phyloP scores from a whole-genome alignment of 2,113 vertebrate species.

The Bathybates hornii region DNA sequence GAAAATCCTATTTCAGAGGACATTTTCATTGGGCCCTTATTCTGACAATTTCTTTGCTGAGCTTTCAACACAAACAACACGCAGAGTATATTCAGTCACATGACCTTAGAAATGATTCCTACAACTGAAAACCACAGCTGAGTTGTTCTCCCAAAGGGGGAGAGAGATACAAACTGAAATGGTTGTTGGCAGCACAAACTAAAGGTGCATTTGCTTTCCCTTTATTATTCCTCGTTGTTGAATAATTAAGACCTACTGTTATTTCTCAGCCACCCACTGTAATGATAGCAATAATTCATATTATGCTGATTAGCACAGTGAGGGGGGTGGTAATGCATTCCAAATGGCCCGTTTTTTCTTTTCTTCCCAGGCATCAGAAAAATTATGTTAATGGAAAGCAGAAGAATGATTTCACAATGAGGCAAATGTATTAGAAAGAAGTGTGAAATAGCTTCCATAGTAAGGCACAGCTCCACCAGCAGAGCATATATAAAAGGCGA shows the following conservation, averaged over 20 bases:
- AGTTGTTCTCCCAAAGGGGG: not conserved
- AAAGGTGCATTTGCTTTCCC: slow-evolving; percentile 41
- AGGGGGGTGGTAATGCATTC: slow-evolving; percentile 16
- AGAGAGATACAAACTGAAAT: slow-evolving; percentile 13
- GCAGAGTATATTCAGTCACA: not conserved
- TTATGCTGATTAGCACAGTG: slow-evolving; percentile 50
- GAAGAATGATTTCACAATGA: not conserved
- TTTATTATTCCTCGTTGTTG: slow-evolving; percentile 44
- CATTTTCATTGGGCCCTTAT: not conserved
- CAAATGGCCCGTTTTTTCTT: not conserved
- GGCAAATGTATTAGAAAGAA: not conserved
- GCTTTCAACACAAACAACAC: not conserved
- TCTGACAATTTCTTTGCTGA: not conserved
- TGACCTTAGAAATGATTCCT: not conserved
- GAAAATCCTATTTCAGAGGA: not conserved
- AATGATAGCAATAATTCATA: slow-evolving; percentile 61
- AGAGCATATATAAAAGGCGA: not conserved
- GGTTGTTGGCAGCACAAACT: slow-evolving; percentile 32
- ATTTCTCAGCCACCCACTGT: slow-evolving; percentile 37
- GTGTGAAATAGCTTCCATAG: not conserved
- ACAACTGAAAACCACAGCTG: not conserved
- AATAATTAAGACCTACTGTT: slow-evolving; percentile 62
- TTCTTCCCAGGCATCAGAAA: not conserved
- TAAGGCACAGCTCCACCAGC: not conserved
- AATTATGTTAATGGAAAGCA: slow-evolving; percentile 12